Evolutionary conservation across 2,888 invertebrate genomes (phyloP).

Genomic region (Chloroclysta siterata): DNA sequence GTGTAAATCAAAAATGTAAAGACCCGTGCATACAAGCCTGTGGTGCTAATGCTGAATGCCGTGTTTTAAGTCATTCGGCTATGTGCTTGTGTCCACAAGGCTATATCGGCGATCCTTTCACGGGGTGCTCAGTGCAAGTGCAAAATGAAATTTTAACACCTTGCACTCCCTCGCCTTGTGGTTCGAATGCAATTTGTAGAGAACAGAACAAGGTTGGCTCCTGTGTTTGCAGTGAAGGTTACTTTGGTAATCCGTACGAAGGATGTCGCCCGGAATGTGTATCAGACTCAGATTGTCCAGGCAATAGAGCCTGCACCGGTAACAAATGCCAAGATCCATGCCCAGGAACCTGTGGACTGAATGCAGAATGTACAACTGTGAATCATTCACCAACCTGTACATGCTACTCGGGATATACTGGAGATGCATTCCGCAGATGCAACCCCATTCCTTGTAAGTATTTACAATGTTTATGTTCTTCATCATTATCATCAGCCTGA

Average conservation of each 20-base stretch:
- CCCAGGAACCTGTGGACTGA: conserved; percentile 90
- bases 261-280: conserved; percentile 91
- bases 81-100: conserved; percentile 89
- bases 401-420: conserved; percentile 87
- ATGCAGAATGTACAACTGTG: conserved; percentile 89
- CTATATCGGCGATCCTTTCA: conserved; percentile 87
- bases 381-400: conserved; percentile 89
- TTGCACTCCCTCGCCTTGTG: conserved; percentile 89
- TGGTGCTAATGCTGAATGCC: conserved; percentile 89
- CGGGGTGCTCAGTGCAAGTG: conserved; percentile 80
- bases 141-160: conserved; percentile 84
- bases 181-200: conserved; percentile 88
- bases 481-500: too few species aligned
- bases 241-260: conserved; percentile 91
- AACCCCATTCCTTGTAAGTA: conserved; percentile 70
- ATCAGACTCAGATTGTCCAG: conserved; percentile 88
- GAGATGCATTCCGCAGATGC: conserved; percentile 85
- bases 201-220: conserved; percentile 89
- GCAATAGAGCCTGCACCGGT: conserved; percentile 89
- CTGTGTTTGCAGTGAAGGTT: conserved; percentile 88
- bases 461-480: conserved; percentile 1
- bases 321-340: conserved; percentile 91
- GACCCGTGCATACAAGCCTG: conserved; percentile 90
- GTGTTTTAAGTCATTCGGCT: conserved; percentile 91
- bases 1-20: conserved; percentile 89